phyloP scores from a whole-genome alignment of 2,888 invertebrate genomes.

The Argyresthia albistria region DNA sequence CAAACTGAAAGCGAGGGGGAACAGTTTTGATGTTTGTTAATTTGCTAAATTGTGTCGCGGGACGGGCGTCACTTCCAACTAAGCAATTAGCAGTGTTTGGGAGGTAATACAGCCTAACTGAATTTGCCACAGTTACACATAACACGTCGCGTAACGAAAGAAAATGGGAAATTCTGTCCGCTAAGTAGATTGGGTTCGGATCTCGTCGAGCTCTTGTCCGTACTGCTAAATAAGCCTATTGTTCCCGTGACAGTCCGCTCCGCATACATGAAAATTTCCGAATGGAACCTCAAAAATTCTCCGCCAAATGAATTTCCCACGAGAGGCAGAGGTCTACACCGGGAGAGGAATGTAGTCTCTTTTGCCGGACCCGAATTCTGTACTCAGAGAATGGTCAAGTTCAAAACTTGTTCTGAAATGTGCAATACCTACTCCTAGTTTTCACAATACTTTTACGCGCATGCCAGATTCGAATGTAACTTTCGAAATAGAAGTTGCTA shows the following conservation, averaged over 20 bases:
- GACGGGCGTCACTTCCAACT: background rate
- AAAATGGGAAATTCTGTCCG: no score
- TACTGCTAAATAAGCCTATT: background rate
- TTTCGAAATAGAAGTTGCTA: no score
- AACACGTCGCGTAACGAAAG: no score
- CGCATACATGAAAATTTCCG: background rate
- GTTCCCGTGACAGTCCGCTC: background rate
- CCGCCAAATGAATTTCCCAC: background rate
- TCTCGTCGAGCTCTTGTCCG: no score
- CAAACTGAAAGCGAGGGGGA: background rate
- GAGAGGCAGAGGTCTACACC: background rate
- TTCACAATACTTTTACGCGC: background rate
- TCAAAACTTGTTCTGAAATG: background rate
- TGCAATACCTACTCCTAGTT: background rate
- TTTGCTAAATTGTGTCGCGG: constrained; percentile 3
- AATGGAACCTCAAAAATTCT: constrained; percentile 1
- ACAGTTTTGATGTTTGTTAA: background rate
- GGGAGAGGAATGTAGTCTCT: background rate
- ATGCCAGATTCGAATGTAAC: background rate
- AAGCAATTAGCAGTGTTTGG: background rate
- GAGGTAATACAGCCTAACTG: background rate
- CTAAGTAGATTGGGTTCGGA: no score
- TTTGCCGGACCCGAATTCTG: background rate
- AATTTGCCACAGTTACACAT: background rate
- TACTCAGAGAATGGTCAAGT: background rate